Evolutionary conservation across 1,140 invertebrate species (phyloP), one percentile per base, ranked within the genome.

Genomic region (Acarapis woodi): DNA sequence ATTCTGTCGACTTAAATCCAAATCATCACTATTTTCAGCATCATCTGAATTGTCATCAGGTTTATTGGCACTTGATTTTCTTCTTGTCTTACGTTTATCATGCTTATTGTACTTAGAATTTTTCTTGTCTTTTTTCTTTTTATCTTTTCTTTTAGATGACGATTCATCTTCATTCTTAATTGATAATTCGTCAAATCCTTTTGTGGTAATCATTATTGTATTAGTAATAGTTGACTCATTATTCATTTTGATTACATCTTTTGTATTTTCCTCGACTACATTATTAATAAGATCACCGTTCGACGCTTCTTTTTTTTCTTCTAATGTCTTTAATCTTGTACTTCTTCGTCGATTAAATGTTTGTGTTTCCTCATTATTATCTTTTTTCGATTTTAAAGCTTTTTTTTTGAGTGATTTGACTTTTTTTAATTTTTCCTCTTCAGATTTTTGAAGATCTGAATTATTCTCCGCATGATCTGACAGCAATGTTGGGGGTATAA

Each of bases 271-370:
- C n/a, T n/a, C n/a, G n/a, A n/a, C n/a, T n/a, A n/a, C n/a, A n/a
- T n/a, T n/a, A n/a, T n/a, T n/a, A n/a, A 14, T 15, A 32, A 32
- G 5, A 8, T 19, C 19, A 19, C 19, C 18, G 14, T 35, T 22
- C 6, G 15, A 19, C 19, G 15, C 14, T 35, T 35, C 33, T 5
- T 19, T 8, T 12, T 19, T n/a, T 6, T 16, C 33, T 22, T 35
- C 33, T 5, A 35, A 19, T 35, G 33, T 5, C 20, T 35, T 35
- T 19, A 35, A 20, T 6, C 33, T 14, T 18, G 14, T 35, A 35
- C 33, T 35, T 5, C 33, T 4, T 8, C 33, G 14, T 20, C 33
- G 8, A 32, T 18, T 32, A 8, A n/a, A 6, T 8, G 25, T n/a
- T 26, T 6, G 6, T 8, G 25, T n/a, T 26, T 26, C 25, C 25